phyloP scores from a whole-genome alignment of 53 echinoderm and acorn worm species.

The Temnopleurus reevesii region DNA sequence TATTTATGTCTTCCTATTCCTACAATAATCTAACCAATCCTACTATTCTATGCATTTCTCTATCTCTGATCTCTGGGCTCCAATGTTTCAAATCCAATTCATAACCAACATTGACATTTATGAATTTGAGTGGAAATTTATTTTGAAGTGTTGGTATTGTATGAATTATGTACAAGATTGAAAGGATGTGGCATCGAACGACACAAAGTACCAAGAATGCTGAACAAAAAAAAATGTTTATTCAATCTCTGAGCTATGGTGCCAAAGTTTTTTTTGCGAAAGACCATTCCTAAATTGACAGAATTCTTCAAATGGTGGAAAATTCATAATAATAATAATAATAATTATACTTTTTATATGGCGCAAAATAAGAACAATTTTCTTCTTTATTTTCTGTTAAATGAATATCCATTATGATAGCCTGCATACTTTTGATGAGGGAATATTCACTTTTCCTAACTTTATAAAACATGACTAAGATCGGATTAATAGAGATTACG shows the following conservation, averaged over 20 bases:
- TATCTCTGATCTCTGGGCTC: constrained; percentile 22
- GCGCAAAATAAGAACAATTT: too few species aligned
- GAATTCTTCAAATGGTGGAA: too few species aligned
- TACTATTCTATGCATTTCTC: constrained; percentile 22
- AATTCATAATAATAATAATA: too few species aligned
- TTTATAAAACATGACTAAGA: too few species aligned
- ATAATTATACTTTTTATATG: too few species aligned
- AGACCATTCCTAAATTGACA: too few species aligned
- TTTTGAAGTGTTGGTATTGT: constrained; percentile 57
- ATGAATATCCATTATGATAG: too few species aligned
- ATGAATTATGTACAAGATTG: constrained; percentile 43
- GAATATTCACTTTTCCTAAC: too few species aligned
- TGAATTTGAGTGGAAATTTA: constrained; percentile 58
- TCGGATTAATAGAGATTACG: too few species aligned
- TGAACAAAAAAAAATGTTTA: constrained; percentile 6
- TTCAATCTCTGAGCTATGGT: constrained; percentile 26
- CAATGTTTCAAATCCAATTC: constrained; percentile 21
- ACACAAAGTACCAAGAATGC: neutral
- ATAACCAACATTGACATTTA: constrained; percentile 43
- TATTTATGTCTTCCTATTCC: constrained; percentile 52
- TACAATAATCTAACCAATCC: constrained; percentile 46
- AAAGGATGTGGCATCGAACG: constrained; percentile 7
- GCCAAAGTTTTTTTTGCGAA: neutral
- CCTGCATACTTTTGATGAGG: too few species aligned
- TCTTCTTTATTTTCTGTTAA: too few species aligned